phyloP scores from a whole-genome alignment of 1,140 invertebrate species.

The Penaeus vannamei region DNA sequence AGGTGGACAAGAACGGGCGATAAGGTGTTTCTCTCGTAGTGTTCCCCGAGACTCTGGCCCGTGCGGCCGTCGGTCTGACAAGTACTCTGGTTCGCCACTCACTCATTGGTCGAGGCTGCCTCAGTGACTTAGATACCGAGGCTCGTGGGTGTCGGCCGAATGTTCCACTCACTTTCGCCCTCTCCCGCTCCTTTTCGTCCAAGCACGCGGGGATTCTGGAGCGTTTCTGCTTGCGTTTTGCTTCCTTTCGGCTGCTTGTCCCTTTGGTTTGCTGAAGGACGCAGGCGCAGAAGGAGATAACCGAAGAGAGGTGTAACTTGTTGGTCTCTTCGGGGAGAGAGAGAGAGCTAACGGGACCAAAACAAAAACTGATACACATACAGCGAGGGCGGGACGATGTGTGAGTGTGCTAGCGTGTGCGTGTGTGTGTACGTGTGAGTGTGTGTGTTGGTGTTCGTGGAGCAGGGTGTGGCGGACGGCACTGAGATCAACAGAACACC shows the following conservation, averaged over 20 bases:
- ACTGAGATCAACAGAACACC: slow-evolving; percentile 45
- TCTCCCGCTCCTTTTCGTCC: slow-evolving; percentile 27
- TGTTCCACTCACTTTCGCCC: slow-evolving; percentile 12
- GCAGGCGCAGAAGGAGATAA: not conserved
- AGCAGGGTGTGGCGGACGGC: slow-evolving; percentile 42
- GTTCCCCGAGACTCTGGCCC: not conserved
- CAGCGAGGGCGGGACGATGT: slow-evolving; percentile 17
- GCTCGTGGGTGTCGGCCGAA: slow-evolving; percentile 12
- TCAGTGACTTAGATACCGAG: slow-evolving; percentile 35
- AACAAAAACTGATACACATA: slow-evolving; percentile 52
- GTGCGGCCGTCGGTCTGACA: not conserved
- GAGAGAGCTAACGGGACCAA: slow-evolving; percentile 35
- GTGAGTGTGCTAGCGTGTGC: slow-evolving; percentile 37
- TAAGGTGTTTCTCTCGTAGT: slow-evolving; percentile 4
- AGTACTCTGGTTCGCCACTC: slow-evolving; percentile 46
- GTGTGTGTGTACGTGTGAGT: slow-evolving; percentile 33
- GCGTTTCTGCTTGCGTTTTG: not conserved
- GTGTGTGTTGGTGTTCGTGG: slow-evolving; percentile 35
- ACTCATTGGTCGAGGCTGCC: slow-evolving; percentile 28
- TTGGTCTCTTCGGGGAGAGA: not conserved
- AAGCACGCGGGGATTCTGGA: not conserved
- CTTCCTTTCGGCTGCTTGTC: not conserved
- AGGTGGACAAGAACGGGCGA: not conserved
- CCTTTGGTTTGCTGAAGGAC: not conserved
- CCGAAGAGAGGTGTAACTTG: too few species aligned